These are phyloP conservation scores for Mycetomoellerius zeteki DNA, from an alignment of 1,140 invertebrate species.

Conservation along the genomic window DNA sequence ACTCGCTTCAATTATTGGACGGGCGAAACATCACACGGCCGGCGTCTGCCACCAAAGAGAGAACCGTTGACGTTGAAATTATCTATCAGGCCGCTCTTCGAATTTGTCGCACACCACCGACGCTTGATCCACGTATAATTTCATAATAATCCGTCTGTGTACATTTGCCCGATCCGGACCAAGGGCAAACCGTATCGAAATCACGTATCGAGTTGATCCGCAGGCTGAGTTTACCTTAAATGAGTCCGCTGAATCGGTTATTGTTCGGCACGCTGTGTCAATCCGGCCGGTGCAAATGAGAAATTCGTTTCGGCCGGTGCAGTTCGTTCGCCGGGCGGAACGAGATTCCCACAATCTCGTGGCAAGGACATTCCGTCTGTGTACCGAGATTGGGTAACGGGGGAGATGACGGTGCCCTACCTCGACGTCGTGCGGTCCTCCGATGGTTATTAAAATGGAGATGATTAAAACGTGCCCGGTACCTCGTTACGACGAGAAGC, in stretches of 20 bases:
- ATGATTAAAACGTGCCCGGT: slow-evolving; percentile 69
- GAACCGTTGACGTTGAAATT: slow-evolving; percentile 50
- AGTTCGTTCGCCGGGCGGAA: slow-evolving; percentile 60
- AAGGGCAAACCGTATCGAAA: slow-evolving; percentile 67
- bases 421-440: neutral
- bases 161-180: slow-evolving; percentile 55
- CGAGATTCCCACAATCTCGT: slow-evolving; percentile 59
- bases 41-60: slow-evolving; percentile 16
- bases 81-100: slow-evolving; percentile 48
- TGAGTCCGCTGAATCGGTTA: slow-evolving; percentile 72
- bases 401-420: neutral
- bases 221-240: slow-evolving; percentile 76
- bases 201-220: slow-evolving; percentile 76
- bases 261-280: slow-evolving; percentile 63
- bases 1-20: slow-evolving; percentile 54
- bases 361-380: slow-evolving; percentile 38
- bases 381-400: slow-evolving; percentile 10
- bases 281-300: slow-evolving; percentile 67
- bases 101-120: slow-evolving; percentile 62
- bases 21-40: slow-evolving; percentile 52
- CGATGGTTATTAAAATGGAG: slow-evolving; percentile 69
- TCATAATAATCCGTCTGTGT: slow-evolving; percentile 79
- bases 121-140: slow-evolving; percentile 79
- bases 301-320: slow-evolving; percentile 67
- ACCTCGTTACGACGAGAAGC: neutral